phyloP scores from a whole-genome alignment of 2,888 invertebrate species.

The Pachydiplax longipennis region DNA sequence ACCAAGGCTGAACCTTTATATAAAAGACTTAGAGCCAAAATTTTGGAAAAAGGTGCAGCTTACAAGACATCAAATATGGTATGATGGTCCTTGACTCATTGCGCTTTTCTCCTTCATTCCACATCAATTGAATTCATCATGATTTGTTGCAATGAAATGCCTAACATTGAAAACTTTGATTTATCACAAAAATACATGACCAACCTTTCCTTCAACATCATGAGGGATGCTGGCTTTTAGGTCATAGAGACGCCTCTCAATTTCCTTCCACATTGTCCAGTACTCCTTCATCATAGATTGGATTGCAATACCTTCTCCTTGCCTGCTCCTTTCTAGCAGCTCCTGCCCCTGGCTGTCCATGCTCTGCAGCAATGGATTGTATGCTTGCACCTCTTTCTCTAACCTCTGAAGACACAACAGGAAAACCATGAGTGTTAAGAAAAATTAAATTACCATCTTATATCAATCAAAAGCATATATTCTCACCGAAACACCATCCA shows the following conservation, averaged over 20 bases:
- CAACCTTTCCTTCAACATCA: background rate
- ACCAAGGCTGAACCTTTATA: too few species aligned
- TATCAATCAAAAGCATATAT: background rate
- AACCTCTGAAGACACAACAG: slow-evolving; percentile 54
- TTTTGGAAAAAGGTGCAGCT: too few species aligned
- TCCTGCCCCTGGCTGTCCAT: slow-evolving; percentile 69
- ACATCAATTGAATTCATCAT: too few species aligned
- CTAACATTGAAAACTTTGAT: too few species aligned
- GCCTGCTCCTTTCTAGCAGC: slow-evolving; percentile 66
- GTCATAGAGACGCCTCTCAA: slow-evolving; percentile 64
- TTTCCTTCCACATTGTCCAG: slow-evolving; percentile 69
- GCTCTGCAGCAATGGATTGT: slow-evolving; percentile 63
- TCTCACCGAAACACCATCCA: slow-evolving; percentile 9
- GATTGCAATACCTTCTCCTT: slow-evolving; percentile 65
- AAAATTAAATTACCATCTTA: background rate
- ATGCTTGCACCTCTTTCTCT: slow-evolving; percentile 66
- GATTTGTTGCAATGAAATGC: too few species aligned
- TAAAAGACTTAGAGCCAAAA: too few species aligned
- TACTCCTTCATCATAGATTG: slow-evolving; percentile 72
- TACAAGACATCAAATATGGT: too few species aligned
- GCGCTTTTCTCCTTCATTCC: too few species aligned
- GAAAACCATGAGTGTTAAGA: background rate
- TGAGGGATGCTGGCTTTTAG: slow-evolving; percentile 60
- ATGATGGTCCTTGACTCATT: too few species aligned
- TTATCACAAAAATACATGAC: background rate